These are phyloP conservation scores for Eonycteris spelaea DNA, from an alignment of 2,113 vertebrate genomes.

Conservation along the genomic window DNA sequence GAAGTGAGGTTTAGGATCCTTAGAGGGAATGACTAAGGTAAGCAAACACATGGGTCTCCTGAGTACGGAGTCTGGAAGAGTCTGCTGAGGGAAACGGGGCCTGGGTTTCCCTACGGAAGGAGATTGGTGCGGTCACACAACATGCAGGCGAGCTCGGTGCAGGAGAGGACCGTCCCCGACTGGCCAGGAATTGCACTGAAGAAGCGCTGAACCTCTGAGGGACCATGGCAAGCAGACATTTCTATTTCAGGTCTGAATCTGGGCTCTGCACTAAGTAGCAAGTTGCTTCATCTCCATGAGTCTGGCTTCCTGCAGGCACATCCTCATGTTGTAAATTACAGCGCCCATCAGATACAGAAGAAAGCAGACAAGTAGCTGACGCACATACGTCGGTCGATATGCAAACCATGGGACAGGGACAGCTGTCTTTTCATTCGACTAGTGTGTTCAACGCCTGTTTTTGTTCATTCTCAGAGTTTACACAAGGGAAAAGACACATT, in stretches of 20 bases:
- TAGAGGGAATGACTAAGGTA: background rate
- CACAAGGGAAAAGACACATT: background rate
- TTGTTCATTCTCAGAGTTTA: background rate
- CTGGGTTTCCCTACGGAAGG: background rate
- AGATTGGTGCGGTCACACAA: background rate
- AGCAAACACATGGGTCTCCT: fast-evolving
- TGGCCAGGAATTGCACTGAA: background rate
- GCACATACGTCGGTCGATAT: background rate
- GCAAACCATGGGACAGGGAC: background rate
- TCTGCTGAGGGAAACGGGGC: background rate
- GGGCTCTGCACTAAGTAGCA: background rate
- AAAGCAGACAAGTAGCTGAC: fast-evolving
- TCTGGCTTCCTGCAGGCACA: background rate
- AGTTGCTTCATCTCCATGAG: background rate
- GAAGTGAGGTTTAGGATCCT: background rate
- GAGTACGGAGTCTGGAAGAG: background rate
- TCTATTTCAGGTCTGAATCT: background rate
- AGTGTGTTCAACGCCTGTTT: background rate
- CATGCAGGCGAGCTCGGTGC: fast-evolving
- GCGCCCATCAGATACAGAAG: background rate
- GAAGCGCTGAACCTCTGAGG: no score
- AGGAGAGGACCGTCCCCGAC: fast-evolving
- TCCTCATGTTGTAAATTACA: no score
- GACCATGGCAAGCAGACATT: background rate
- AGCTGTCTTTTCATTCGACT: background rate